These are phyloP conservation scores for Corythornis cristatus DNA, from an alignment of 2,113 vertebrate species.

Conservation along the genomic window DNA sequence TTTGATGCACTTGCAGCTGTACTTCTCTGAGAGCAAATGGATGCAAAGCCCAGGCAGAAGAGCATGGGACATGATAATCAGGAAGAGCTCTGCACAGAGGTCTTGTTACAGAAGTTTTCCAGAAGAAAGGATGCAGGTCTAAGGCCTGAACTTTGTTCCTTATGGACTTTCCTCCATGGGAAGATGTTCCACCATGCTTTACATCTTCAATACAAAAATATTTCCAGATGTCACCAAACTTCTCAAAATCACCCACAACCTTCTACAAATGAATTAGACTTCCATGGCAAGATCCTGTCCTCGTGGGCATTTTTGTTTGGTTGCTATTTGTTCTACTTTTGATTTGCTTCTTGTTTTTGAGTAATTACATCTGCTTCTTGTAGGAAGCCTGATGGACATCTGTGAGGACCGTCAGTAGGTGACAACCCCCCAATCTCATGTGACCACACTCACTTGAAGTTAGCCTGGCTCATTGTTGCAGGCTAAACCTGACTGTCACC, in stretches of 20 bases:
- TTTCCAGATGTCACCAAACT: neutral
- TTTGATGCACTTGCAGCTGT: neutral
- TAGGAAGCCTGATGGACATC: rapidly evolving
- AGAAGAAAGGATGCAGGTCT: neutral
- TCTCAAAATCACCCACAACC: too few species aligned
- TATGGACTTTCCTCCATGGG: neutral
- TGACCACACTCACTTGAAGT: neutral
- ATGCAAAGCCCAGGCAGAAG: neutral
- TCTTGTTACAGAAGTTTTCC: neutral
- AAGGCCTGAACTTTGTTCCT: neutral
- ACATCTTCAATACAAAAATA: neutral
- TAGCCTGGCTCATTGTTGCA: neutral
- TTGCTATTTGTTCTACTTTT: neutral
- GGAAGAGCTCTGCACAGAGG: neutral
- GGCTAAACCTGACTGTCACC: neutral
- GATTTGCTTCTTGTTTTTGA: neutral
- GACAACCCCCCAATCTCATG: neutral
- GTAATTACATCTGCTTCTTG: rapidly evolving
- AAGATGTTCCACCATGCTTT: neutral
- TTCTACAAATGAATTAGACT: neutral
- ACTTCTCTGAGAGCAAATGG: rapidly evolving
- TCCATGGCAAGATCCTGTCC: neutral
- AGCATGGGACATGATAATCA: neutral
- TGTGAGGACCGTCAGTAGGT: neutral
- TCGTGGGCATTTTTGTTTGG: neutral